phyloP scores from a whole-genome alignment of 2,888 invertebrate genomes.

The Agonopterix subpropinquella region DNA sequence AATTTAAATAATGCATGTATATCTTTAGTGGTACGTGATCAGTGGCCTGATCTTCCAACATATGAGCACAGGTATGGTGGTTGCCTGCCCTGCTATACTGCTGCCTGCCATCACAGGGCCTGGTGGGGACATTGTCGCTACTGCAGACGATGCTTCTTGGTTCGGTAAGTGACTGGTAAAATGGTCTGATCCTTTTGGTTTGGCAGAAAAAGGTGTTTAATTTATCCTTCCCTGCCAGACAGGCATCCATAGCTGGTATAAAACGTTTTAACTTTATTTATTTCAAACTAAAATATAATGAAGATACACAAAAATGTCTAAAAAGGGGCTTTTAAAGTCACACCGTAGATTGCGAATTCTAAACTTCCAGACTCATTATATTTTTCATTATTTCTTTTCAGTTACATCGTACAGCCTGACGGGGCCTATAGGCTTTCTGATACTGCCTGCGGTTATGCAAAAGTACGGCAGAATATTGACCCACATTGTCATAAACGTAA shows the following conservation, averaged over 20 bases:
- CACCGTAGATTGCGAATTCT: not conserved
- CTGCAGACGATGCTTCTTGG: constrained; percentile 6
- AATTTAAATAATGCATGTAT: not conserved
- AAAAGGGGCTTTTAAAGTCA: not conserved
- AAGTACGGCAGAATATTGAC: constrained; percentile 15
- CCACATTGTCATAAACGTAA: constrained; percentile 10
- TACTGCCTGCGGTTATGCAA: constrained; percentile 17
- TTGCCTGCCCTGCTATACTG: constrained; percentile 9
- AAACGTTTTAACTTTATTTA: not conserved
- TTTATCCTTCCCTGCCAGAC: not conserved
- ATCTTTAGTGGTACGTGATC: not conserved
- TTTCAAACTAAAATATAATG: not conserved
- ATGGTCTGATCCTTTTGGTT: not conserved
- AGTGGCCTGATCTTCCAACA: constrained; percentile 9
- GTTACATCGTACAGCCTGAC: constrained; percentile 5
- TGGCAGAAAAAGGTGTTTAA: not conserved
- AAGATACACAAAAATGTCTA: not conserved
- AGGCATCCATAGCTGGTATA: not conserved
- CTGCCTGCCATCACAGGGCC: constrained; percentile 6
- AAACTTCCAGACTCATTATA: not conserved
- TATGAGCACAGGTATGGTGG: constrained; percentile 14
- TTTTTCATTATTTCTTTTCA: constrained; percentile 1
- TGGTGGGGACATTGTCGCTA: constrained; percentile 2
- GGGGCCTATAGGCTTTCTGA: constrained; percentile 12
- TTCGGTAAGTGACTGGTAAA: constrained; percentile 3